Evolutionary conservation across 2,888 invertebrate genomes (phyloP).

Genomic region (Endomychus coccineus): DNA sequence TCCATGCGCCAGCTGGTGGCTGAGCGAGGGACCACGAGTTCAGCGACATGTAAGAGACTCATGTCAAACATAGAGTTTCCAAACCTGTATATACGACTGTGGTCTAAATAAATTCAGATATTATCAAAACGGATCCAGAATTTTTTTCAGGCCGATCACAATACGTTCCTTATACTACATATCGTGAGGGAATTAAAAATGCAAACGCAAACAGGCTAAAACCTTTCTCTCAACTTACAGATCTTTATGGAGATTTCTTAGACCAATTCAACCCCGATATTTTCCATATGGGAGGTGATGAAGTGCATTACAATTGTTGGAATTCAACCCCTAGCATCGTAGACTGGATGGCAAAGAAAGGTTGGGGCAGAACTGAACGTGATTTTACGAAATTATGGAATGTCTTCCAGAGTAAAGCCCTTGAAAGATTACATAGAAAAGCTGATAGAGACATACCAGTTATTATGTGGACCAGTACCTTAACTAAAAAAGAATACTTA

Average conservation of each 20-base stretch:
- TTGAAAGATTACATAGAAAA: slow-evolving; percentile 50
- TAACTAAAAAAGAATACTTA: slow-evolving; percentile 61
- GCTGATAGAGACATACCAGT: slow-evolving; percentile 52
- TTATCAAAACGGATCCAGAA: too few relatives aligned
- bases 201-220: too few relatives aligned
- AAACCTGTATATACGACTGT: too few relatives aligned
- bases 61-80: too few relatives aligned
- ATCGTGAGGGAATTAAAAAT: too few relatives aligned
- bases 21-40: too few relatives aligned
- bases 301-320: slow-evolving; percentile 67
- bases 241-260: slow-evolving; percentile 68
- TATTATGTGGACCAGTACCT: slow-evolving; percentile 74
- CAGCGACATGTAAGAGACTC: too few relatives aligned
- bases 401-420: slow-evolving; percentile 64
- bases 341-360: slow-evolving; percentile 54
- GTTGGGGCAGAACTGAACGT: slow-evolving; percentile 45
- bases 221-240: too few relatives aligned
- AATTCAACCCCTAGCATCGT: slow-evolving; percentile 61
- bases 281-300: slow-evolving; percentile 87
- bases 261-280: slow-evolving; percentile 63
- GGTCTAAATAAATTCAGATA: too few relatives aligned
- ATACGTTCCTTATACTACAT: too few relatives aligned
- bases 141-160: too few relatives aligned
- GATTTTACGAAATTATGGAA: slow-evolving; percentile 67
- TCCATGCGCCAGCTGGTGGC: too few relatives aligned